phyloP scores from a whole-genome alignment of 1,140 invertebrate genomes.

The Cryptotermes secundus region DNA sequence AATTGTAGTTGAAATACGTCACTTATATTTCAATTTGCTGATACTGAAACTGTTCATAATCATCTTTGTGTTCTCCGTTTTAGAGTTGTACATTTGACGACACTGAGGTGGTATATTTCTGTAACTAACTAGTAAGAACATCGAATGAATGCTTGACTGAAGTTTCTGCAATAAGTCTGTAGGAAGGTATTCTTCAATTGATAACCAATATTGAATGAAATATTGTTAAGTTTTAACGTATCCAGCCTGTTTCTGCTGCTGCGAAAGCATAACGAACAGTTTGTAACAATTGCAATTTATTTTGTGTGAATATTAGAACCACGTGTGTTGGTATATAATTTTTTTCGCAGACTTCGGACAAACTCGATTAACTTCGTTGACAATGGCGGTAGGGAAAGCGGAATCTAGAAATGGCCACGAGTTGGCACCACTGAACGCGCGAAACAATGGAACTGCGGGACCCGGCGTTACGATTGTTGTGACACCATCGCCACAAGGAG shows the following conservation, averaged over 20 bases:
- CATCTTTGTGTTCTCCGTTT: background rate
- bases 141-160: background rate
- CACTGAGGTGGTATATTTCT: background rate
- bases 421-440: slow-evolving; percentile 67
- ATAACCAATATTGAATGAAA: too few relatives aligned
- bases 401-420: slow-evolving; percentile 68
- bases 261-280: too few relatives aligned
- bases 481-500: slow-evolving; percentile 55
- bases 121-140: background rate
- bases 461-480: slow-evolving; percentile 26
- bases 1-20: background rate
- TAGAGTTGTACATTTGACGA: background rate
- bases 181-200: background rate
- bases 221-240: too few relatives aligned
- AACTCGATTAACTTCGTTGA: background rate
- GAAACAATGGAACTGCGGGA: background rate
- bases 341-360: background rate
- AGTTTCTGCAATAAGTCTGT: background rate
- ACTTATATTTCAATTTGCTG: background rate
- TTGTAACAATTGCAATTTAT: too few relatives aligned
- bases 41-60: background rate
- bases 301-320: background rate
- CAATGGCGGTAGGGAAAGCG: slow-evolving; percentile 49
- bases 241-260: too few relatives aligned
- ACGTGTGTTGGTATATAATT: too few relatives aligned